Evolutionary conservation across 2,888 invertebrate species (phyloP), one percentile per base, ranked within the genome.

Genomic region (Lingula anatina): DNA sequence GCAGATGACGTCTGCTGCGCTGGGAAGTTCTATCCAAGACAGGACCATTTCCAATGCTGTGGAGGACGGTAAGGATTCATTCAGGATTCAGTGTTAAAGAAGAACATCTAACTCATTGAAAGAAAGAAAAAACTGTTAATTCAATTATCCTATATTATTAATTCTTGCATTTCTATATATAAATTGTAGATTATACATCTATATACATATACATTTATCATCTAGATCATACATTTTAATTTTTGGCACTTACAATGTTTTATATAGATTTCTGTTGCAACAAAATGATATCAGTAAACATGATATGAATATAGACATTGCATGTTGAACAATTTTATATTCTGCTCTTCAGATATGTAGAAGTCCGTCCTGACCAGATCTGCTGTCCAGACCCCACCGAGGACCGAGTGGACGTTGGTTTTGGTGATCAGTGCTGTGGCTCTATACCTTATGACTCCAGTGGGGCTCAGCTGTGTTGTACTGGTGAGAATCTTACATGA

Each of bases 401-500:
- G 49, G 66, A 70, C 51, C 57, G 74, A n/a, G 64, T 74, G 28
- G 61, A 66, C 23, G 54, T 75, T 21, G 73, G 73, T 2, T 54
- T 54, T 38, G 75, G 76, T 3, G 72, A 76, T 53, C 27, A 37
- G 1, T 76, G 76, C 50, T 76, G 76, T 65, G 66, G 57, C 2
- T 54, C 56, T 15, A 47, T 67, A 4, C 76, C 76, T 9, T 74
- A 64, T 56, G 54, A 56, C 1, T 52, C 56, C 3, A 47, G 44
- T 28, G 71, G 71, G 2, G 54, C 72, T 2, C 75, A 76, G 55
- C 54, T 73, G 23, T 76, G 76, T 54, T 76, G 76, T 61, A 51
- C 61, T 49, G 70, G 75, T 75, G 57, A 42, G 47, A 36, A n/a
- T n/a, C n/a, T n/a, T n/a, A n/a, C n/a, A n/a, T n/a, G n/a, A n/a